Evolutionary conservation across 2,888 invertebrate species (phyloP), one percentile per base, ranked within the genome.

Genomic region (Anaspis maculata): DNA sequence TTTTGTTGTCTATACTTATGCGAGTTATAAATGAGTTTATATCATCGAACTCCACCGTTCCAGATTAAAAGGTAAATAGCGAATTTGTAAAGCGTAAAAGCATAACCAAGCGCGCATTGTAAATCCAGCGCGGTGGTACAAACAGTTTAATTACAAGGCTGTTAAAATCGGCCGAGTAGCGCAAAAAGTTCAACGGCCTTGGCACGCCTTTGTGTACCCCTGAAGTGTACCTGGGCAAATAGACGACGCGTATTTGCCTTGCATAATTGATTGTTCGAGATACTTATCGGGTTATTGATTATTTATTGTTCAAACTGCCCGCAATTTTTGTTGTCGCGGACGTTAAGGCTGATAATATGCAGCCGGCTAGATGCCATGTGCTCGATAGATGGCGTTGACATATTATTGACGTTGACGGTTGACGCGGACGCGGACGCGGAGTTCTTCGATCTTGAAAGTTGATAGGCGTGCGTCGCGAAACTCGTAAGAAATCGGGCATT

Each of bases 231-330:
- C 45, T 46, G 43, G 42, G 39, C 46, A 51, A 51, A 51, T 39
- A 47, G 30, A 37, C 32, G 29, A 41, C 34, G 31, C 34, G 42
- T 52, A 49, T 51, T 50, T 50, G 45, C 44, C 48, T 48, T 49
- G 50, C 50, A 50, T 53, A 53, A 51, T 51, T 49, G 53, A 51
- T 51, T 53, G 49, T 53, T 49, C 41, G 39, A 48, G 51, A 48
- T 48, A 49, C 43, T 52, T 51, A 49, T 47, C 48, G 47, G 33
- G 46, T 49, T 51, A 52, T 52, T 49, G 52, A 51, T 52, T 49
- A 47, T 49, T 45, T 39, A 37, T 40, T 40, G 39, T 36, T 33
- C 33, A 32, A 25, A 33, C 32, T 33, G 32, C 26, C 35, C 15
- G 23, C 36, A 36, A 37, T 37, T 32, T 29, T 32, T 37, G 37